Percentiles rank a stretch among this genome's conserved stretches.
Evolutionary conservation across 2,888 invertebrate genomes (phyloP).

Genomic region (Euclidia mi): DNA sequence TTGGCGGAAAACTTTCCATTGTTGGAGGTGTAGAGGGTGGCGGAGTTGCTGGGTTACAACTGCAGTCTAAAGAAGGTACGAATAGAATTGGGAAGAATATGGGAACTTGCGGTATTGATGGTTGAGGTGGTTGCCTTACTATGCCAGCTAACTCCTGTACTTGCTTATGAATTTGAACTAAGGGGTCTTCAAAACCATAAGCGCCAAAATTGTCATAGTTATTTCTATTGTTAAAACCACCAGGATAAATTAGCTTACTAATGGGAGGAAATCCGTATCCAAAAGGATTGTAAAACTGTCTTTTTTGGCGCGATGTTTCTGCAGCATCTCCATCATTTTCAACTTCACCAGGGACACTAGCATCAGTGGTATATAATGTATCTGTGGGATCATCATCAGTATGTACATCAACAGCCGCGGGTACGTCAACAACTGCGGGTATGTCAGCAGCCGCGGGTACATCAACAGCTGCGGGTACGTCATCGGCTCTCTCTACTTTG

Average conservation of each 20-base stretch:
- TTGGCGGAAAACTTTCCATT: slow-evolving; percentile 49
- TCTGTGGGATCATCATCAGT: too few species aligned
- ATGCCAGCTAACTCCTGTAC: slow-evolving; percentile 65
- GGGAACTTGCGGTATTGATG: slow-evolving; percentile 62
- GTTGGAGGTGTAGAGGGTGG: slow-evolving; percentile 18
- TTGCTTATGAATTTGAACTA: slow-evolving; percentile 64
- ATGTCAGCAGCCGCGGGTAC: too few species aligned
- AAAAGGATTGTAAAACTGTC: slow-evolving; percentile 66
- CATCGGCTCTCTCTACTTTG: slow-evolving; percentile 49
- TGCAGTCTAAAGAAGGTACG: slow-evolving; percentile 65
- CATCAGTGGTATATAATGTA: slow-evolving; percentile 60
- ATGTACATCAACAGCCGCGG: too few species aligned
- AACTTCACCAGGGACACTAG: slow-evolving; percentile 40
- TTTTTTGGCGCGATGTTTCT: slow-evolving; percentile 68
- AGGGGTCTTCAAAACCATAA: slow-evolving; percentile 64
- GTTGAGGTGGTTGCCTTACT: slow-evolving; percentile 59
- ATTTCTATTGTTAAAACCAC: slow-evolving; percentile 56
- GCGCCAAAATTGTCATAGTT: slow-evolving; percentile 51
- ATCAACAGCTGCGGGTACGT: too few species aligned
- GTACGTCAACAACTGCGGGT: too few species aligned
- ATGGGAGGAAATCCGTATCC: slow-evolving; percentile 63
- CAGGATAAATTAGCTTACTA: slow-evolving; percentile 59
- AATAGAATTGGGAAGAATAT: slow-evolving; percentile 70
- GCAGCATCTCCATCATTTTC: slow-evolving; percentile 49
- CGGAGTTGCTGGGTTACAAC: slow-evolving; percentile 52